Evolutionary conservation across 2,888 invertebrate species (phyloP), one percentile per base, ranked within the genome.

Genomic region (Lasioglossum morio): DNA sequence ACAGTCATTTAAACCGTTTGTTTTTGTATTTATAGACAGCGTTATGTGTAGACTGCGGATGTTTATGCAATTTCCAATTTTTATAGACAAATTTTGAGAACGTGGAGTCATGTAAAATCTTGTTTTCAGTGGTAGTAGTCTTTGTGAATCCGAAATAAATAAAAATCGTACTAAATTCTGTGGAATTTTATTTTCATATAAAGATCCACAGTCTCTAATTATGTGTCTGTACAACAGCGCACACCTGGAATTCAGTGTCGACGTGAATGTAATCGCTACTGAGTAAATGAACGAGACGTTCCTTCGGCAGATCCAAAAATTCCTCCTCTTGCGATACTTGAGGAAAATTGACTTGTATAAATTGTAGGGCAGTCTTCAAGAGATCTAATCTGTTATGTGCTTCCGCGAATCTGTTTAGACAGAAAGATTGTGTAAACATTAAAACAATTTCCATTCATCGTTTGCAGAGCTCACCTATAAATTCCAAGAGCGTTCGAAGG

Each of bases 401-500:
- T 95, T 98, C 98, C 84, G 98, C 98, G 96, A 99, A 98, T 95
- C 98, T 97, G 86, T 34, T 92, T 48, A 1, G 92, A 76, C 40
- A 46, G 16, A 34, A 23, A 81, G 69, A 79, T 84, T 57, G 60
- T 69, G 19, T 79, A 16, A 30, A 48, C 8, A 4, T 37, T 84
- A 5, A 14, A 66, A 63, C 27, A 79, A 10, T 78, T 34, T 30
- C 8, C 5, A 16, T n/a, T 48, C 16, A 70, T 40, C 14, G 0
- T 60, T 76, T 14, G 8, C 63, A 8, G 8, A 76, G 34, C 79
- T 92, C 91, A 97, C 97, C 97, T 97, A 95, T 97, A 97, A 95
- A 98, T 98, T 94, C 99, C 99, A 93, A 99, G 96, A 84, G 98
- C 98, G 96, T 99, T 99, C 60, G 98, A 97, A 74, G 97, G 97